Conservation (phyloP, 2,113 vertebrate species). For the Cervus canadensis region DNA sequence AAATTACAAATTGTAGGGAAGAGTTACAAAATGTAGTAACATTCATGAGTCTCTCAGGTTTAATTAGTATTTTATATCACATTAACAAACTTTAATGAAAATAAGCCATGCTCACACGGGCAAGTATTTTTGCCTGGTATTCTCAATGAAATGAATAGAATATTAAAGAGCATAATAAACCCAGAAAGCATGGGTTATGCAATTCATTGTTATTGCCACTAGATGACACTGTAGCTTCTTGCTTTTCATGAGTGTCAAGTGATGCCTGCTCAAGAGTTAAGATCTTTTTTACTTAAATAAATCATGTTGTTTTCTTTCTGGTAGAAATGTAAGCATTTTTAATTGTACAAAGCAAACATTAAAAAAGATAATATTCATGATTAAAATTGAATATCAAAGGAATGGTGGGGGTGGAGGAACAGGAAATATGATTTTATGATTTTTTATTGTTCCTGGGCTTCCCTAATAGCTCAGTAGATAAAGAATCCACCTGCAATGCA, state of each 20-base stretch:
- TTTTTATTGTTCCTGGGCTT: background rate
- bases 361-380: background rate
- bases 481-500: background rate
- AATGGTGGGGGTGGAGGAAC: too few relatives aligned
- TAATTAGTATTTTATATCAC: background rate
- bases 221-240: constrained; percentile 38
- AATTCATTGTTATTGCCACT: background rate
- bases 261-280: background rate
- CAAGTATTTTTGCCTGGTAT: background rate
- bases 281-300: background rate
- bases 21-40: background rate
- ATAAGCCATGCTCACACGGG: background rate
- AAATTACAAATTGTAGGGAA: background rate
- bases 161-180: background rate
- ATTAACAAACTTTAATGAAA: background rate
- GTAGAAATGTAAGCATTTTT: background rate
- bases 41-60: background rate
- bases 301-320: background rate
- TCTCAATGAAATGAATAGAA: background rate
- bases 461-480: background rate
- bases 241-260: background rate
- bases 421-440: background rate
- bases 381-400: background rate
- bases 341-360: background rate
- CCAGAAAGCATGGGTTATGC: background rate